Evolutionary conservation across 2,797 vertebrate species (phyloP).

Genomic region (Alosa sapidissima): DNA sequence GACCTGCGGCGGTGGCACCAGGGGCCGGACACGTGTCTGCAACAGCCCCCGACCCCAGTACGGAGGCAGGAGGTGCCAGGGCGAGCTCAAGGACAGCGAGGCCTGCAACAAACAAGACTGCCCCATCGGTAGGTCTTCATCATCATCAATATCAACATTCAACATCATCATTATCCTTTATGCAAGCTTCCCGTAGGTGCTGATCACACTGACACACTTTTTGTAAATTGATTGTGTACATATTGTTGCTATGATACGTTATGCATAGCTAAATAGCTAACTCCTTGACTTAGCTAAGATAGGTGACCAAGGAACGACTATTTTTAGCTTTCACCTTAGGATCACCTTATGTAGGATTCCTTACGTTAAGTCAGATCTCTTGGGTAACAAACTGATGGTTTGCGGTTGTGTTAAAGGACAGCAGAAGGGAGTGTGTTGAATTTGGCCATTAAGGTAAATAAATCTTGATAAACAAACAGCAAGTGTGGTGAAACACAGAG

Average conservation of each 20-base stretch:
- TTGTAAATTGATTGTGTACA: no score
- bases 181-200: neutral
- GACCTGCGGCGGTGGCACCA: slow-evolving; percentile 89
- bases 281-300: no score
- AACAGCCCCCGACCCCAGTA: slow-evolving; percentile 90
- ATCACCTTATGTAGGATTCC: neutral
- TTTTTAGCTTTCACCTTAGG: no score
- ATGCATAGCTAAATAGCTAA: no score
- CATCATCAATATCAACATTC: neutral
- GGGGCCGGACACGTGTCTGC: slow-evolving; percentile 83
- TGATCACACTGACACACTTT: no score
- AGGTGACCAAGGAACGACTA: no score
- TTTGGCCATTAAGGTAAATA: neutral
- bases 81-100: slow-evolving; percentile 81
- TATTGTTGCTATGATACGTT: no score
- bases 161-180: neutral
- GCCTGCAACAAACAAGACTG: slow-evolving; percentile 88
- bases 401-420: neutral
- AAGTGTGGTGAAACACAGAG: neutral
- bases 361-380: neutral
- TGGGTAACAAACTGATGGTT: neutral
- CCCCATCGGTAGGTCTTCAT: slow-evolving; percentile 81
- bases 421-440: neutral
- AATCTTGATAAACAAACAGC: neutral
- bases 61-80: slow-evolving; percentile 84